phyloP scores from a whole-genome alignment of 2,797 vertebrate genomes.

The Caiman crocodilus region DNA sequence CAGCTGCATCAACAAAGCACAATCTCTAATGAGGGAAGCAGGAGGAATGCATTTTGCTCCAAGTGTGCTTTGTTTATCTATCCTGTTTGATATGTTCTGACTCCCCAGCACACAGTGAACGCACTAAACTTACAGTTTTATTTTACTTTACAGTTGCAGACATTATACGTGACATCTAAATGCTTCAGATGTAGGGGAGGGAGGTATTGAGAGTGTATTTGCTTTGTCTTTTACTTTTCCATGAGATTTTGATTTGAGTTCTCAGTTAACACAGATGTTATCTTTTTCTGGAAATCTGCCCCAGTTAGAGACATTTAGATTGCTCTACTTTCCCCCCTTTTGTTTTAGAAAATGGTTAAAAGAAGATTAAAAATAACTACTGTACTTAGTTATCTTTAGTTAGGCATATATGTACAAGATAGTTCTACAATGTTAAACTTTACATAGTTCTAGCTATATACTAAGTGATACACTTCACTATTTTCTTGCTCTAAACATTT shows the following conservation, averaged over 20 bases:
- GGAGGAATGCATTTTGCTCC: background rate
- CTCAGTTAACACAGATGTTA: background rate
- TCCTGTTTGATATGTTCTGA: background rate
- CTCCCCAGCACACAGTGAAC: accelerated
- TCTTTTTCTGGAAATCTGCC: background rate
- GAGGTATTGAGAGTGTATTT: background rate
- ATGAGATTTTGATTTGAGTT: background rate
- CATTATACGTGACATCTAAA: background rate
- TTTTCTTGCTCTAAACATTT: background rate
- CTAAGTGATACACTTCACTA: background rate
- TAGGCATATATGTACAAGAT: background rate
- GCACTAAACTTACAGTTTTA: background rate
- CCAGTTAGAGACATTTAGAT: background rate
- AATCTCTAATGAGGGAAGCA: background rate
- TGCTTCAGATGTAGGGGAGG: background rate
- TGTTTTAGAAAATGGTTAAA: background rate
- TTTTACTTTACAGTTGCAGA: background rate
- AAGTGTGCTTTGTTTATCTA: background rate
- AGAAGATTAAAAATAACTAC: background rate
- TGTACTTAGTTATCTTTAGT: background rate
- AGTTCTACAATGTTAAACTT: background rate
- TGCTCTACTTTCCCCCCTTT: background rate
- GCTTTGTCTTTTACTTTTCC: background rate
- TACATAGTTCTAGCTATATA: background rate
- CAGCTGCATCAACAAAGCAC: background rate